A percentile compares a stretch with the other conserved stretches of the same genome.
Conservation (phyloP, 2,113 vertebrate species). For the Telmatochromis brachygnathus region DNA sequence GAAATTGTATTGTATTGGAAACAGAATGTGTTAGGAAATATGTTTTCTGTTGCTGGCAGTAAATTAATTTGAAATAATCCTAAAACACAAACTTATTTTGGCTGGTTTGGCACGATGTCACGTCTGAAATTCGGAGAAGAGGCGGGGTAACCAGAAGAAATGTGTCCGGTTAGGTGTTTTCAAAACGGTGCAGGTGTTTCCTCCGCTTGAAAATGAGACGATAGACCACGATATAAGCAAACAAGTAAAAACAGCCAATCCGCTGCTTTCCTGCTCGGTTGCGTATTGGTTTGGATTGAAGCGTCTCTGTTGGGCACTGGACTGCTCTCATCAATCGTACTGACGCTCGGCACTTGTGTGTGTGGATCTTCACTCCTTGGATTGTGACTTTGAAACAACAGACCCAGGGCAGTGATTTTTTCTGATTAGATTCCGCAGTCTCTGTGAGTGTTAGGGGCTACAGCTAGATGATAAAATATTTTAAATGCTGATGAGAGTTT, state of each 20-base stretch:
- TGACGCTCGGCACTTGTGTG: neutral
- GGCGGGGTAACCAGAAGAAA: neutral
- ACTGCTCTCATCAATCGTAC: neutral
- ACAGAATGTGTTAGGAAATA: neutral
- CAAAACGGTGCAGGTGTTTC: neutral
- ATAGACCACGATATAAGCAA: neutral
- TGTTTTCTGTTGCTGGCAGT: neutral
- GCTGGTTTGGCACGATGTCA: neutral
- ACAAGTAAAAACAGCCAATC: slow-evolving; percentile 34
- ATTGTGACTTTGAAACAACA: neutral
- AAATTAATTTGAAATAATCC: neutral
- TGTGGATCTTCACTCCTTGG: neutral
- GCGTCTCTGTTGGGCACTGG: neutral
- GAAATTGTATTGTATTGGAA: neutral
- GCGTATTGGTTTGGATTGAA: slow-evolving; percentile 10
- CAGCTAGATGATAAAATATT: neutral
- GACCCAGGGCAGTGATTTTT: neutral
- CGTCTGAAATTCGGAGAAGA: neutral
- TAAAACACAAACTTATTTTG: neutral
- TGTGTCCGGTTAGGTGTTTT: neutral
- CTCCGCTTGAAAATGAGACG: neutral
- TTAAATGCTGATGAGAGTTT: slow-evolving; percentile 32
- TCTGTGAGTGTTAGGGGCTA: neutral
- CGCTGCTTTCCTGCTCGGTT: neutral
- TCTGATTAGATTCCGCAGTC: neutral